Conservation (phyloP, 2,797 vertebrate species). For the Pteronotus mesoamericanus region DNA sequence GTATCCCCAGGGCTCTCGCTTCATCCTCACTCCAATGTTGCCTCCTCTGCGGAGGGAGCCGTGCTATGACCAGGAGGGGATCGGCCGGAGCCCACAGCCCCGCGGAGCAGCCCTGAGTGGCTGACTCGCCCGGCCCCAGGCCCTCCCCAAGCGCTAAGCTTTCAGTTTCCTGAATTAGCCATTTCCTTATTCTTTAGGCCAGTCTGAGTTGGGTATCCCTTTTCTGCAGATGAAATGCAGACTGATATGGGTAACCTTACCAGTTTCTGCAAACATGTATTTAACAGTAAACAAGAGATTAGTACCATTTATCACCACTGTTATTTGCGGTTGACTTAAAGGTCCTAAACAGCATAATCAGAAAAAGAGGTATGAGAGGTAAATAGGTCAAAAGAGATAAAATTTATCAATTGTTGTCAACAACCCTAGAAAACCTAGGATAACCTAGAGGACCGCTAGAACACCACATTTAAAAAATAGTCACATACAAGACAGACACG, state of each 20-base stretch:
- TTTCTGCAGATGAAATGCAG: not conserved
- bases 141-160: no score
- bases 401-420: no score
- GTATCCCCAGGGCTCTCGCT: no score
- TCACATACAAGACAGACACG: not conserved
- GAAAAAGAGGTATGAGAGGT: not conserved
- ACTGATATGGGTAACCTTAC: rapidly evolving
- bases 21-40: not conserved
- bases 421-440: not conserved
- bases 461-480: not conserved
- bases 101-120: not conserved
- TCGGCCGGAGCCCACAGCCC: not conserved
- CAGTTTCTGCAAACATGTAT: not conserved
- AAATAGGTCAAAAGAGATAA: not conserved
- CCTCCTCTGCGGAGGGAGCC: not conserved
- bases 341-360: no score
- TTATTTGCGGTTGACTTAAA: not conserved
- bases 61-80: not conserved
- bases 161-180: not conserved
- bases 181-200: not conserved
- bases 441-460: not conserved
- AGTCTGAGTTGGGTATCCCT: not conserved
- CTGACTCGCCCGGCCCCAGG: not conserved
- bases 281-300: not conserved
- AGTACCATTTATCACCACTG: no score